These are phyloP conservation scores for Mormyrus proboscirostris DNA, from an alignment of 2,797 vertebrate species.

Conservation along the genomic window DNA sequence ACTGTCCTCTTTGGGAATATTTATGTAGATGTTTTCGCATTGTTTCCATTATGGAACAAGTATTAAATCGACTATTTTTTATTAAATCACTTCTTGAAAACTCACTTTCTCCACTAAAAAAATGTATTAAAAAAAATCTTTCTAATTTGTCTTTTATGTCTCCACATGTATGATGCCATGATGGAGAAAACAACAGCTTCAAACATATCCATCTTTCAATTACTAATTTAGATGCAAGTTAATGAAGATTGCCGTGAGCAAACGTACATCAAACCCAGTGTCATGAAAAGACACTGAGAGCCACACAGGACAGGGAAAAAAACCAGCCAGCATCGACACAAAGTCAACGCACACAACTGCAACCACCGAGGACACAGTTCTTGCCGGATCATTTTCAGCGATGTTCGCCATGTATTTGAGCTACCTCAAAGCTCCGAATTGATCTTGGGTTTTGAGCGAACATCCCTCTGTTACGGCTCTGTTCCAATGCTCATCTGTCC, in stretches of 20 bases:
- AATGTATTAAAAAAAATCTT: not conserved
- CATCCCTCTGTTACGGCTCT: not conserved
- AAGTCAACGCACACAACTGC: not conserved
- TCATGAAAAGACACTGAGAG: not conserved
- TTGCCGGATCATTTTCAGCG: not conserved
- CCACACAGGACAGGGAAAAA: not conserved
- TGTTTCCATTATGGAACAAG: not conserved
- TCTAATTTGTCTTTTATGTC: not conserved
- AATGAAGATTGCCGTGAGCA: not conserved
- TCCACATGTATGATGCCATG: not conserved
- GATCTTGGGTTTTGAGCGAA: constrained; percentile 13
- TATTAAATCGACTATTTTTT: not conserved
- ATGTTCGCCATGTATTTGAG: not conserved
- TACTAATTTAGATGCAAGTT: not conserved
- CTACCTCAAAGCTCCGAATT: not conserved
- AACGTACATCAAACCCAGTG: not conserved
- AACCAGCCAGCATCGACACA: not conserved
- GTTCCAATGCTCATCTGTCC: not conserved
- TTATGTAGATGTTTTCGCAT: not conserved
- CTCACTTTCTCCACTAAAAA: not conserved
- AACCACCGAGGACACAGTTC: not conserved
- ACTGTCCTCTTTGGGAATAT: constrained; percentile 9
- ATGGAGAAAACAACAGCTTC: not conserved
- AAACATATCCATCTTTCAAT: not conserved
- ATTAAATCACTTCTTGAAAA: not conserved